Evolutionary conservation across 2,797 vertebrate genomes (phyloP), one percentile per base, ranked within the genome.

Genomic region (Pangasius krempfi): DNA sequence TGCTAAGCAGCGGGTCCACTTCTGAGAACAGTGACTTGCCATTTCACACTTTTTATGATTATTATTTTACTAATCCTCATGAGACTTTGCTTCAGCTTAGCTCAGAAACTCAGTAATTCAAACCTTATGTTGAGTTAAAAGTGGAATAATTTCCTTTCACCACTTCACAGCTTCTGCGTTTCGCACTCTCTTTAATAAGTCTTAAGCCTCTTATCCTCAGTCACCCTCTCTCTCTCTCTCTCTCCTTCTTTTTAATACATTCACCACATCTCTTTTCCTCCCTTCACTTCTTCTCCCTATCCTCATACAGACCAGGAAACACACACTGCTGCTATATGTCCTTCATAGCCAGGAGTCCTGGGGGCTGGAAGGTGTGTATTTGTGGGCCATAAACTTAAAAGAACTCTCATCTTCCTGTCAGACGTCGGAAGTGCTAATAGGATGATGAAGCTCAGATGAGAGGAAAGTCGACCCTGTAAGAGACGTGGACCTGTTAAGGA

Each of bases 361-460:
- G 88, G 94, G 92, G 93, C 66, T 83, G 83, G 80, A 80, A 92
- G 87, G 87, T 84, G 75, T 86, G 87, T 90, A 89, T 92, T 90
- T 88, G 73, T 84, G 90, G 88, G 92, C 93, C 86, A 89, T 95
- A 95, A 94, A 96, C 94, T 93, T 95, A 91, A 95, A 94, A 95
- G 93, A 89, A 60, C 87, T 94, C 92, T 92, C 79, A 78, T 95
- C 90, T 92, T 90, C 75, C 80, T 90, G 90, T 91, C 92, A 93
- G 91, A 92, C 93, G 76, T 85, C 90, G 92, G 87, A 92, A 91
- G 92, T 94, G 91, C 93, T 95, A 95, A 95, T 92, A 93, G 91
- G 92, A 92, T 94, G 93, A 94, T 76, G 92, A 88, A 86, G 80
- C 80, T 91, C 76, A 82, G 83, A 81, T 89, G 90, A 66, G 30